phyloP scores from a whole-genome alignment of 2,113 vertebrate species.

The Cervus canadensis region DNA sequence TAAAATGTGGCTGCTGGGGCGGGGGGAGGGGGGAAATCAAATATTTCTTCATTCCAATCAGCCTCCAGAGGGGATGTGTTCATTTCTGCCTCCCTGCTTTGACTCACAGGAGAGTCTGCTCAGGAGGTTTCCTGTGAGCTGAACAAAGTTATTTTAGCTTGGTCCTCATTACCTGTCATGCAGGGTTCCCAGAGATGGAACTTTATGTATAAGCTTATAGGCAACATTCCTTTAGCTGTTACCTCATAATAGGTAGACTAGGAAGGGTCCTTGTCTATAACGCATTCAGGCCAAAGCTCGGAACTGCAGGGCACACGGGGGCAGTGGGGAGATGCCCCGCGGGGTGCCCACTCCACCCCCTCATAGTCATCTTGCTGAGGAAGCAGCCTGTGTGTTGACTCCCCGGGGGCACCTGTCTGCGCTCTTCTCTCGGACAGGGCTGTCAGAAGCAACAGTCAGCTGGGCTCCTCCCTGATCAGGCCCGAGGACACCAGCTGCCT shows the following conservation, averaged over 20 bases:
- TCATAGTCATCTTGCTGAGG: background rate
- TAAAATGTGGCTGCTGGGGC: background rate
- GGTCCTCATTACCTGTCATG: background rate
- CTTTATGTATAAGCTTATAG: too few relatives aligned
- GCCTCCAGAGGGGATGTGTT: background rate
- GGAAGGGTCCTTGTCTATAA: background rate
- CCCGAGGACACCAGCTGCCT: background rate
- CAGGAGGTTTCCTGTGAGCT: background rate
- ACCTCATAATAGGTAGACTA: rapidly evolving
- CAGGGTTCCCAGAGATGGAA: too few relatives aligned
- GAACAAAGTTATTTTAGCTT: background rate
- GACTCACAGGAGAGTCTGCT: background rate
- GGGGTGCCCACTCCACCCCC: rapidly evolving
- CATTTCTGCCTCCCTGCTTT: background rate
- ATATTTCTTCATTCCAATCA: background rate
- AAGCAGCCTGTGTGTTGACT: background rate
- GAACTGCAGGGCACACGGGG: too few relatives aligned
- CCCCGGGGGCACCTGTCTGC: rapidly evolving
- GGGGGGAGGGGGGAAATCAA: rapidly evolving
- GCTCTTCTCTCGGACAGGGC: background rate
- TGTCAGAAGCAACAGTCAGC: background rate
- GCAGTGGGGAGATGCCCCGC: rapidly evolving
- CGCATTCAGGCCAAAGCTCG: background rate
- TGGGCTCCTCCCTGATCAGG: background rate
- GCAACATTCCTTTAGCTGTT: background rate